These are phyloP conservation scores for Otis tarda DNA, from an alignment of 2,113 vertebrate species.

Conservation along the genomic window DNA sequence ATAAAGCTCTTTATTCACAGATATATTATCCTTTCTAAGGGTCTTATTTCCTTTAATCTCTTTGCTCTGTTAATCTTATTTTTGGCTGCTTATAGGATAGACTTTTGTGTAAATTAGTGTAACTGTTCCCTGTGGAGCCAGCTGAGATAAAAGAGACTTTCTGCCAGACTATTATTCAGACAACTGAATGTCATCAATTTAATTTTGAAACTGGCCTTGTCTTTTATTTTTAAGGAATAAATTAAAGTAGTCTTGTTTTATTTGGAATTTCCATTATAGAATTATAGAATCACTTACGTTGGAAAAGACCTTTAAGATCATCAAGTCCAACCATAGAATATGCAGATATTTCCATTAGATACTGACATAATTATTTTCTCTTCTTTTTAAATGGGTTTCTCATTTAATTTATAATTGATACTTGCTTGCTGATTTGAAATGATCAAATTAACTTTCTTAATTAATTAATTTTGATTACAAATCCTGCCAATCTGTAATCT, in stretches of 20 bases:
- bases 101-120: background rate
- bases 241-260: background rate
- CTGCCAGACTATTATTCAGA: background rate
- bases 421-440: background rate
- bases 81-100: accelerated
- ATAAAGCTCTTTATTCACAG: background rate
- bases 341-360: background rate
- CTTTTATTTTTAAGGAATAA: background rate
- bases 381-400: background rate
- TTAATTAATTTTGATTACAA: background rate
- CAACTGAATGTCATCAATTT: background rate
- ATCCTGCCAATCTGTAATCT: background rate
- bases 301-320: no score
- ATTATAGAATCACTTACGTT: no score
- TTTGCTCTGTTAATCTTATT: background rate
- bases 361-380: background rate
- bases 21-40: background rate
- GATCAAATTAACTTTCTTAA: background rate
- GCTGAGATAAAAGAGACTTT: background rate
- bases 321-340: background rate
- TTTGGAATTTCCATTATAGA: background rate
- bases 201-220: background rate
- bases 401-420: background rate
- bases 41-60: background rate
- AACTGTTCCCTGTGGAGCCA: background rate